These are phyloP conservation scores for Troides helena DNA, from an alignment of 2,888 invertebrate species.

Conservation along the genomic window DNA sequence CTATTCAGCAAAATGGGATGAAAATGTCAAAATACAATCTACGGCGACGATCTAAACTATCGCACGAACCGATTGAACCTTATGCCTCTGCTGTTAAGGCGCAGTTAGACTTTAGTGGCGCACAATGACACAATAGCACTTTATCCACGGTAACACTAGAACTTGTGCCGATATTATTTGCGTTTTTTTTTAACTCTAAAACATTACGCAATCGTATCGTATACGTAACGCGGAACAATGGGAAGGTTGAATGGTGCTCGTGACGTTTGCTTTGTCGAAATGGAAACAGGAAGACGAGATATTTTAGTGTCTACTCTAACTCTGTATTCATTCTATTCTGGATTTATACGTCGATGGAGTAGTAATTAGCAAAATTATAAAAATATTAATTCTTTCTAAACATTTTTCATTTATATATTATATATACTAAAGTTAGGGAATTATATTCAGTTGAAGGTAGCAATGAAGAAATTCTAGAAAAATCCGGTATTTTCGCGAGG, in stretches of 20 bases:
- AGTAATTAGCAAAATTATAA: neutral
- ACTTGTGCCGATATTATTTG: conserved; percentile 63
- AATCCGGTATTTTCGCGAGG: too few species aligned
- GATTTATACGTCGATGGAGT: conserved; percentile 37
- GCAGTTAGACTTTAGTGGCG: conserved; percentile 26
- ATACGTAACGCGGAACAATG: conserved; percentile 47
- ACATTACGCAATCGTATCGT: conserved; percentile 45
- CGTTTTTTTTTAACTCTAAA: conserved; percentile 43
- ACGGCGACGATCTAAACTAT: conserved; percentile 56
- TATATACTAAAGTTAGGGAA: too few species aligned
- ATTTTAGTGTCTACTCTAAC: conserved; percentile 45
- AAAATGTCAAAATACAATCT: conserved; percentile 79
- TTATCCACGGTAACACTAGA: conserved; percentile 66
- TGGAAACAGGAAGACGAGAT: conserved; percentile 45
- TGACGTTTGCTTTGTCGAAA: conserved; percentile 40
- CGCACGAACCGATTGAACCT: conserved; percentile 27
- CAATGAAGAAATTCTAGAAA: too few species aligned
- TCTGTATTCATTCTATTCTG: conserved; percentile 36
- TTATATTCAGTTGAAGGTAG: too few species aligned
- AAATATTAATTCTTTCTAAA: neutral
- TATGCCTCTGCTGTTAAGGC: conserved; percentile 20
- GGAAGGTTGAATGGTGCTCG: conserved; percentile 44
- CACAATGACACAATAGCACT: conserved; percentile 49
- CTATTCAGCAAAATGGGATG: conserved; percentile 71
- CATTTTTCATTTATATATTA: too few species aligned